phyloP scores from a whole-genome alignment of 1,140 invertebrate genomes.

The Drosophila kurseongensis region DNA sequence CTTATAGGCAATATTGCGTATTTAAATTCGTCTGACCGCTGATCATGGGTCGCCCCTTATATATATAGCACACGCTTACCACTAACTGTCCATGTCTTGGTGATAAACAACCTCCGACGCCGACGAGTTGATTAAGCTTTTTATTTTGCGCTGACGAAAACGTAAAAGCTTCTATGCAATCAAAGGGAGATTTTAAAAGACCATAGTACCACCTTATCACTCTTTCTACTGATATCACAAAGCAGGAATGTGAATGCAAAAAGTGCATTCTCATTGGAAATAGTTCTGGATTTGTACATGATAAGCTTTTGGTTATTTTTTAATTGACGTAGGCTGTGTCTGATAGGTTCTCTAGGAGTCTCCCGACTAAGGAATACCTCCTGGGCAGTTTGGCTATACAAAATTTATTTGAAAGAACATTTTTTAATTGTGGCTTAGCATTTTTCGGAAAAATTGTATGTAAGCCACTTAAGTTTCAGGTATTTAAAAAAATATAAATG shows the following conservation, averaged over 20 bases:
- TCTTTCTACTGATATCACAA: slow-evolving; percentile 14
- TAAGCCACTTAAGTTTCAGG: no score
- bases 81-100: slow-evolving; percentile 41
- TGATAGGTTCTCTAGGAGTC: no score
- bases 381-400: no score
- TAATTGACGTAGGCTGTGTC: background rate
- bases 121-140: slow-evolving; percentile 45
- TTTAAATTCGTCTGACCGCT: slow-evolving; percentile 63
- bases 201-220: slow-evolving; percentile 5
- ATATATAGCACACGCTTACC: slow-evolving; percentile 10
- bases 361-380: background rate
- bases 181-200: slow-evolving; percentile 11
- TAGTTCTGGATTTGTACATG: slow-evolving; percentile 3
- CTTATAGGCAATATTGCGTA: slow-evolving; percentile 71
- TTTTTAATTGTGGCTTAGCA: no score
- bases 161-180: slow-evolving; percentile 30
- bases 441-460: no score
- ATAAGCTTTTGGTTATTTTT: background rate
- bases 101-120: slow-evolving; percentile 64
- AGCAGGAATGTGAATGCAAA: slow-evolving; percentile 14
- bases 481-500: no score
- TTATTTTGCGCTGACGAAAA: slow-evolving; percentile 25
- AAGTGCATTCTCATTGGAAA: background rate
- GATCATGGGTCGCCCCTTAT: slow-evolving; percentile 28
- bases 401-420: no score